Conservation (phyloP, 1,140 invertebrate genomes). For the Panagrolaimus sp. region DNA sequence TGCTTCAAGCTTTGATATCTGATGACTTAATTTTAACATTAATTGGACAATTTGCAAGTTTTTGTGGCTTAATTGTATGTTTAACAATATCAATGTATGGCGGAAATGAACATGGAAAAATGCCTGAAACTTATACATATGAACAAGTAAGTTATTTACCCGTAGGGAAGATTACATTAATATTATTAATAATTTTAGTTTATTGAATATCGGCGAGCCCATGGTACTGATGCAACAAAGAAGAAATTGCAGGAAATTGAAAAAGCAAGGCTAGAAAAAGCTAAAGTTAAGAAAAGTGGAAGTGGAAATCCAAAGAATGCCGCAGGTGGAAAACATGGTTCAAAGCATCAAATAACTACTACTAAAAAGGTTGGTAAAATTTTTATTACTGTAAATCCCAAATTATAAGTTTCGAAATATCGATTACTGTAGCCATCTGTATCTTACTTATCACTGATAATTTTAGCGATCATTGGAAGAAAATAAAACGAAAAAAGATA, state of each 20-base stretch:
- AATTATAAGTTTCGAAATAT: too few species aligned
- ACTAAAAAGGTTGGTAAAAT: too few species aligned
- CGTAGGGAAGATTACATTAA: not conserved
- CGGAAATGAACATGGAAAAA: constrained; percentile 4
- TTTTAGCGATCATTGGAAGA: too few species aligned
- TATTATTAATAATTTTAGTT: not conserved
- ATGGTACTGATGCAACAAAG: not conserved
- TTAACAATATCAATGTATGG: constrained; percentile 7
- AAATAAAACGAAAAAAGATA: not conserved
- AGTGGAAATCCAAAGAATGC: not conserved
- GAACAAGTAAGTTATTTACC: not conserved
- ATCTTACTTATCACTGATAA: too few species aligned
- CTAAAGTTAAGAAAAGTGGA: not conserved
- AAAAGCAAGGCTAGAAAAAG: not conserved
- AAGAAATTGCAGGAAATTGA: not conserved
- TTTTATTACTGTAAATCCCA: too few species aligned
- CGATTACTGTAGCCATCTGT: too few species aligned
- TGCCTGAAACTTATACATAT: constrained; percentile 4
- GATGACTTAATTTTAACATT: not conserved
- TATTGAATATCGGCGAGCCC: not conserved
- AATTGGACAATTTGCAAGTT: not conserved
- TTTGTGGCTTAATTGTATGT: not conserved
- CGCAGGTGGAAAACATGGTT: too few species aligned
- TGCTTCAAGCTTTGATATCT: not conserved
- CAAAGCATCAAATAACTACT: too few species aligned